Conservation (phyloP, 1,140 invertebrate genomes). For the Platorchestia sp. region DNA sequence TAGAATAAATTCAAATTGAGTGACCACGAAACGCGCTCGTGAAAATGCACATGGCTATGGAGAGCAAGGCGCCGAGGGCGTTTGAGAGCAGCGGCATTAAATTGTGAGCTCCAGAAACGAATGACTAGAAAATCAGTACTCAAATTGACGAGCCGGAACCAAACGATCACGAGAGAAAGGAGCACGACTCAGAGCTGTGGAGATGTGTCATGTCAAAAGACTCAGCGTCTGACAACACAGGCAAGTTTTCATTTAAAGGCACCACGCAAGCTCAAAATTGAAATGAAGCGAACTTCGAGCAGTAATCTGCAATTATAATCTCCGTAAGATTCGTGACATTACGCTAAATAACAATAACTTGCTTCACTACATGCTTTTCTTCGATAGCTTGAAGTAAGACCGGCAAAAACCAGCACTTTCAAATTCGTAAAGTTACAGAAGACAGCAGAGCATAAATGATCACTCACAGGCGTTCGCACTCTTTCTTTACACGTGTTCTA, state of each 20-base stretch:
- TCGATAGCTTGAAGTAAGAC: neutral
- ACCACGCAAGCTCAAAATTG: neutral
- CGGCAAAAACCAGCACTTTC: neutral
- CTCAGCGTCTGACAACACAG: neutral
- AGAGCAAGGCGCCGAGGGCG: neutral
- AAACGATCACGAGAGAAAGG: neutral
- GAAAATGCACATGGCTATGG: neutral
- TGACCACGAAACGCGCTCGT: neutral
- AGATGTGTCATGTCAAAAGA: neutral
- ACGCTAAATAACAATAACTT: neutral
- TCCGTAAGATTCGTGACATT: neutral
- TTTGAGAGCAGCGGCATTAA: neutral
- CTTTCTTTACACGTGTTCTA: neutral
- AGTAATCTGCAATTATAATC: too few species aligned
- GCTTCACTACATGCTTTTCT: neutral
- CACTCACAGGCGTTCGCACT: neutral
- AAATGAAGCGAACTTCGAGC: neutral
- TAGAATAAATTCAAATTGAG: neutral
- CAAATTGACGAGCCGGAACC: neutral
- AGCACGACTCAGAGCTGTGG: neutral
- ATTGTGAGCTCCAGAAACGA: neutral
- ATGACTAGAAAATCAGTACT: neutral
- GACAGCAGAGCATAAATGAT: neutral
- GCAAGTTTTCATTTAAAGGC: neutral
- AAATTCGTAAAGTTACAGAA: neutral